These are phyloP conservation scores for Netta rufina DNA, from an alignment of 2,797 vertebrate species.

Conservation along the genomic window DNA sequence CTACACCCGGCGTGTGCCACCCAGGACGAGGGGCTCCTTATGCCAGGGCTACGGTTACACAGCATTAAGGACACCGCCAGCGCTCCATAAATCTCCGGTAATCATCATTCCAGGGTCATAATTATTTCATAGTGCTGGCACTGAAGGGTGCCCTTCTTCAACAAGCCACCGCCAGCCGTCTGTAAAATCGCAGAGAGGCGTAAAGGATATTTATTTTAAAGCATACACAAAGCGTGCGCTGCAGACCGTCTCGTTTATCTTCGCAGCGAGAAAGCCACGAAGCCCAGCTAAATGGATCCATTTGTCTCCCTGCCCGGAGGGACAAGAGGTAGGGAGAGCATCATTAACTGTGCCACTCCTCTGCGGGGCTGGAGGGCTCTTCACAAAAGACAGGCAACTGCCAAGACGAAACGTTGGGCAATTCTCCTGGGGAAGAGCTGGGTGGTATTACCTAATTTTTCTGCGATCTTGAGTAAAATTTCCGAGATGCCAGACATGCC, in stretches of 20 bases:
- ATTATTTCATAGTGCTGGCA: neutral
- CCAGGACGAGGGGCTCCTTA: neutral
- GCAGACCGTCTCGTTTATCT: neutral
- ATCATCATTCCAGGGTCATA: neutral
- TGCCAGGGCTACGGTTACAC: neutral
- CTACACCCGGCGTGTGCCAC: neutral
- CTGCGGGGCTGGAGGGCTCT: neutral
- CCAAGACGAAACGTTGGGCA: slow-evolving; percentile 29
- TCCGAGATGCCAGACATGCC: slow-evolving; percentile 44
- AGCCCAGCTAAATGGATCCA: slow-evolving; percentile 7
- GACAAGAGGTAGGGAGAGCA: slow-evolving; percentile 23
- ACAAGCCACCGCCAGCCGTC: neutral
- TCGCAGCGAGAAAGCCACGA: neutral
- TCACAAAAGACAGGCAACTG: slow-evolving; percentile 35
- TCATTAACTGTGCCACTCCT: neutral
- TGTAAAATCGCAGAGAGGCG: neutral
- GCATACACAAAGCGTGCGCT: neutral
- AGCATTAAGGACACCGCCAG: slow-evolving; percentile 18
- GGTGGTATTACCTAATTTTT: slow-evolving; percentile 62
- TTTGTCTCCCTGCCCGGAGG: neutral
- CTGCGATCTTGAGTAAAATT: slow-evolving; percentile 31
- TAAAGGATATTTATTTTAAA: neutral
- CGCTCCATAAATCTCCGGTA: neutral
- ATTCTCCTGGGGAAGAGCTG: slow-evolving; percentile 59
- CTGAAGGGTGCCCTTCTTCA: neutral